Evolutionary conservation across 2,797 vertebrate genomes (phyloP), one percentile per base, ranked within the genome.

Genomic region (Threskiornis aethiopicus): DNA sequence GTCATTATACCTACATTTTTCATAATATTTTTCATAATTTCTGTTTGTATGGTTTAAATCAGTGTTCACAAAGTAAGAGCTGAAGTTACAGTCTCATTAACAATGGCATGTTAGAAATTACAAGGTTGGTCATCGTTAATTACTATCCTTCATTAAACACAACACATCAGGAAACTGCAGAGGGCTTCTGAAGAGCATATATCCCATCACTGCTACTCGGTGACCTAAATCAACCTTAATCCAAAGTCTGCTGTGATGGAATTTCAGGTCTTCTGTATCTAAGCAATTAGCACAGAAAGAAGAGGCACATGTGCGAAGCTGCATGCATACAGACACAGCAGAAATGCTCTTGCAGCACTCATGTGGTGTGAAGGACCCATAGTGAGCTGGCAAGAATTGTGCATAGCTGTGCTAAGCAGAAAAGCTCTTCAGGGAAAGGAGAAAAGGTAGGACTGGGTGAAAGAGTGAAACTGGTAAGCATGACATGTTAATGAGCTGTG

Each of bases 401-500:
- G 47, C 64, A 61, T 20, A 31, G 78, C 79, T 93, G 44, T 87
- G 67, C 37, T 83, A 83, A 90, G 65, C 71, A 83, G 81, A 87
- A 96, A 82, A 89, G 52, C 75, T 83, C 86, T 89, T 87, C 46
- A 21, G 90, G 88, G 93, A 94, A 77, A 84, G 28, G 25, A 82
- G 37, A 47, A 80, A 70, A 93, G 57, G 81, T 91, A 78, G 39
- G 51, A 76, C 39, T 87, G 66, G 57, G 65, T 71, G 72, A 69
- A 89, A 75, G 71, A 95, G 44, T 64, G 65, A 77, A 94, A 77
- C 55, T 57, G 10, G 16, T 96, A 58, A 31, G 75, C 86, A 77
- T 87, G 86, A 35, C 55, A 57, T 33, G 67, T 66, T 93, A 97
- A 97, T 96, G 93, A 95, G 52, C 75, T 93, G 89, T 91, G 65